These are phyloP conservation scores for Cephus spinipes DNA, from an alignment of 2,888 invertebrate species.

Conservation along the genomic window DNA sequence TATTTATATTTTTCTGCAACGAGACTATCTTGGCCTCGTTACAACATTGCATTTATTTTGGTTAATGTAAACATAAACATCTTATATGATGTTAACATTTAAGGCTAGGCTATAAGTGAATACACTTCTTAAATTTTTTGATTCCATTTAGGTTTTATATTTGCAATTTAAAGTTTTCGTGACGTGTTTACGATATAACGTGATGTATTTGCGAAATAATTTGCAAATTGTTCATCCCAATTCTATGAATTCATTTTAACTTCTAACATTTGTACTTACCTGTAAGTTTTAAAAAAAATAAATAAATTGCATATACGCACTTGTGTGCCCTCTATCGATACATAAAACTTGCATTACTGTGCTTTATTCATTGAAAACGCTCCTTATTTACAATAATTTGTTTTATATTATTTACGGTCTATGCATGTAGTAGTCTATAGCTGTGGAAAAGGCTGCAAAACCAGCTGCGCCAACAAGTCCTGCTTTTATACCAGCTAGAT, in stretches of 20 bases:
- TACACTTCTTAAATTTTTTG: too few relatives aligned
- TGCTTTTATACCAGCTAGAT: constrained; percentile 89
- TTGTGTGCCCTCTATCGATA: constrained; percentile 6
- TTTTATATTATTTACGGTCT: constrained; percentile 34
- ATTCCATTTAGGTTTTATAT: too few relatives aligned
- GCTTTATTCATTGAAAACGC: too few relatives aligned
- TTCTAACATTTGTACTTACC: constrained; percentile 40
- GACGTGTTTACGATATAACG: too few relatives aligned
- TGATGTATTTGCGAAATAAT: too few relatives aligned
- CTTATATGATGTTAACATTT: too few relatives aligned
- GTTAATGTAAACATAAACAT: constrained; percentile 11
- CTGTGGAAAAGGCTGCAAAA: constrained; percentile 97
- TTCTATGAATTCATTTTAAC: constrained; percentile 35
- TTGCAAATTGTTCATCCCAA: too few relatives aligned
- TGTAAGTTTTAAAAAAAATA: constrained; percentile 36
- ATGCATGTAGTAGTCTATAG: constrained; percentile 96
- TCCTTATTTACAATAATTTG: constrained; percentile 28
- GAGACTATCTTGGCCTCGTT: too few relatives aligned
- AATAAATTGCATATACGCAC: constrained; percentile 3
- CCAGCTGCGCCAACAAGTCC: constrained; percentile 95
- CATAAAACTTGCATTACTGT: background rate
- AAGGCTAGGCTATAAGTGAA: too few relatives aligned
- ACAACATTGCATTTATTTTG: constrained; percentile 21
- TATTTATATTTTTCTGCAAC: constrained; percentile 1
- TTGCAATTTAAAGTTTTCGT: too few relatives aligned